A percentile compares a stretch with the other conserved stretches of the same genome.
These are phyloP conservation scores for Sternarchorhynchus goeldii DNA, from an alignment of 2,797 vertebrate genomes.

Conservation along the genomic window DNA sequence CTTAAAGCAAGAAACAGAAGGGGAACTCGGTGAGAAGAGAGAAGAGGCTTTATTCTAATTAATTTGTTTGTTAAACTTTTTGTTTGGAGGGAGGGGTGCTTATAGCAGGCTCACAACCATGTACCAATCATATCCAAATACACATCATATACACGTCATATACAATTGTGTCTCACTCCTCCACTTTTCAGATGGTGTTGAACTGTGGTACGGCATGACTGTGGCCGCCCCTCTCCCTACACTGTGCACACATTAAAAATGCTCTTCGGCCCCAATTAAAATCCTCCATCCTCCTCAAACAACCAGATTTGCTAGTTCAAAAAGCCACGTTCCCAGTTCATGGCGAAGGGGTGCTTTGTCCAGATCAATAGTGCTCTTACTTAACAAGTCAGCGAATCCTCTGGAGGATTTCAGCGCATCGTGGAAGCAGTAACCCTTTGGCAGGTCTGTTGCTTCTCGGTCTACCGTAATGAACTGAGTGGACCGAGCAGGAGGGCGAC, in stretches of 20 bases:
- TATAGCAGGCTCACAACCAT: too few species aligned
- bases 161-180: too few species aligned
- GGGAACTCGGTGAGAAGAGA: too few species aligned
- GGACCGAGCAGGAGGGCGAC: conserved; percentile 70
- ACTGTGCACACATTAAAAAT: conserved; percentile 42
- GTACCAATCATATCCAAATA: too few species aligned
- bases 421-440: conserved; percentile 68
- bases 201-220: too few species aligned
- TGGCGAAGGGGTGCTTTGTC: conserved; percentile 51
- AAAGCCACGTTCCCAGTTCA: conserved; percentile 53
- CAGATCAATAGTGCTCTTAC: conserved; percentile 73
- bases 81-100: too few species aligned
- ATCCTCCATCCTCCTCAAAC: conserved; percentile 45
- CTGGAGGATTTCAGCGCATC: conserved; percentile 71
- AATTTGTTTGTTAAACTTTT: too few species aligned
- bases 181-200: too few species aligned
- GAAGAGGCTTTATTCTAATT: too few species aligned
- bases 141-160: too few species aligned
- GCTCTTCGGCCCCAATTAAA: conserved; percentile 64
- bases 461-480: conserved; percentile 69
- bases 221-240: too few species aligned
- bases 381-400: conserved; percentile 70
- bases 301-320: conserved; percentile 49
- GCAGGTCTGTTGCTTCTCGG: conserved; percentile 63
- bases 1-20: background rate